Conservation (phyloP, 2,113 vertebrate species). For the Myanophis thanlyinensis region DNA sequence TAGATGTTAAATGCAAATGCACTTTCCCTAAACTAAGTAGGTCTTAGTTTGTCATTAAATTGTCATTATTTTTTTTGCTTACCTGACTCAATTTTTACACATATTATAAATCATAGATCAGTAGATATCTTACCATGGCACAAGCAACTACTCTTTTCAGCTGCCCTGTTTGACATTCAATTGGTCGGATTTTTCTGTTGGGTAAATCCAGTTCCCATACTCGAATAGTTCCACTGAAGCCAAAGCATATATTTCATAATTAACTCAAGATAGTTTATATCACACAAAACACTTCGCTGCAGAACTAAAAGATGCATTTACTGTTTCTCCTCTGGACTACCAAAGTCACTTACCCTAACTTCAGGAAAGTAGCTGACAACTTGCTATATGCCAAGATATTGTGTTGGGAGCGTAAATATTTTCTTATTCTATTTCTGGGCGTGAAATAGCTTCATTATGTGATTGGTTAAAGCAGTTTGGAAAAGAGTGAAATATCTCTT, state of each 20-base stretch:
- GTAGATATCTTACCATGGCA: slow-evolving; percentile 68
- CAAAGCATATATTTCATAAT: slow-evolving; percentile 28
- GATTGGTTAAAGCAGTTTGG: neutral
- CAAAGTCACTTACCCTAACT: neutral
- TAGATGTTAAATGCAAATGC: neutral
- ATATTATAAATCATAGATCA: neutral
- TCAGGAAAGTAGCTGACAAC: neutral
- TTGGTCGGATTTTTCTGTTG: slow-evolving; percentile 83
- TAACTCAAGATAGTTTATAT: neutral
- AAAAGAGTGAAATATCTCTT: fast-evolving
- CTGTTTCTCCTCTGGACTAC: neutral
- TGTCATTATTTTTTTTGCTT: neutral
- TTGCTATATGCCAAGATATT: neutral
- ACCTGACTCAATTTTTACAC: neutral
- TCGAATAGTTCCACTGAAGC: slow-evolving; percentile 76
- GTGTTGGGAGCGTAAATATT: neutral
- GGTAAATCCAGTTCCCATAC: slow-evolving; percentile 85
- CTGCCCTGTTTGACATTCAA: slow-evolving; percentile 79
- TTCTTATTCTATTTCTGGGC: neutral
- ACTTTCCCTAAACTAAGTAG: neutral
- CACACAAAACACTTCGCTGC: neutral
- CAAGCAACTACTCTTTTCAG: slow-evolving; percentile 79
- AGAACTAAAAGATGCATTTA: neutral
- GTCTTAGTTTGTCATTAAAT: neutral
- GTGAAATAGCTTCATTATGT: neutral